Evolutionary conservation across 2,797 vertebrate genomes (phyloP).

Genomic region (Schizopygopsis pylzovi): DNA sequence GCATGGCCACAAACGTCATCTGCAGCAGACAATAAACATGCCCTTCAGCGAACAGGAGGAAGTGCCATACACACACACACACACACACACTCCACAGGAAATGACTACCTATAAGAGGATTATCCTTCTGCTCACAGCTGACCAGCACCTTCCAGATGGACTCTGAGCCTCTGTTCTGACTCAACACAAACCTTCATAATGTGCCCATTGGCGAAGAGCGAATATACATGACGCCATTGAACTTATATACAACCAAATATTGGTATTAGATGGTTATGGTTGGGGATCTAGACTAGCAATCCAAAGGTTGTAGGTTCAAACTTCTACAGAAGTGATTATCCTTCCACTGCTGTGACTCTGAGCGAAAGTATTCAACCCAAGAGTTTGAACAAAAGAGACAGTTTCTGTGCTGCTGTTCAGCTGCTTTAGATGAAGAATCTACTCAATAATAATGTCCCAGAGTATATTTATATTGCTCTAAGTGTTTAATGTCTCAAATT

Average conservation of each 20-base stretch:
- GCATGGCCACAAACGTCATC: conserved; percentile 58
- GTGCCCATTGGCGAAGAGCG: no score
- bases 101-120: conserved; percentile 76
- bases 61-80: conserved; percentile 38
- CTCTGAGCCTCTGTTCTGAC: conserved; percentile 57
- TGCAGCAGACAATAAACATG: conserved; percentile 55
- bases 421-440: neutral
- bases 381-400: neutral
- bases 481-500: neutral
- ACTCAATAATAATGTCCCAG: neutral
- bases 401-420: neutral
- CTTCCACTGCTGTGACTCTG: neutral
- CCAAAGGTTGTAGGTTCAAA: neutral
- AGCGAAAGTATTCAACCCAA: neutral
- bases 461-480: neutral
- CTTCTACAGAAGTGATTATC: neutral
- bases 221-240: neutral
- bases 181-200: conserved; percentile 19
- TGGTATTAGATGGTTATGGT: neutral
- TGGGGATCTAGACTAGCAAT: neutral
- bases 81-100: conserved; percentile 61
- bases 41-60: conserved; percentile 49
- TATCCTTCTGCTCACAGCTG: conserved; percentile 72
- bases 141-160: conserved; percentile 72
- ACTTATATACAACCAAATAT: neutral